These are phyloP conservation scores for Holothuria glaberrima DNA, from an alignment of 35 echinoderm and acorn worm species.

Conservation along the genomic window DNA sequence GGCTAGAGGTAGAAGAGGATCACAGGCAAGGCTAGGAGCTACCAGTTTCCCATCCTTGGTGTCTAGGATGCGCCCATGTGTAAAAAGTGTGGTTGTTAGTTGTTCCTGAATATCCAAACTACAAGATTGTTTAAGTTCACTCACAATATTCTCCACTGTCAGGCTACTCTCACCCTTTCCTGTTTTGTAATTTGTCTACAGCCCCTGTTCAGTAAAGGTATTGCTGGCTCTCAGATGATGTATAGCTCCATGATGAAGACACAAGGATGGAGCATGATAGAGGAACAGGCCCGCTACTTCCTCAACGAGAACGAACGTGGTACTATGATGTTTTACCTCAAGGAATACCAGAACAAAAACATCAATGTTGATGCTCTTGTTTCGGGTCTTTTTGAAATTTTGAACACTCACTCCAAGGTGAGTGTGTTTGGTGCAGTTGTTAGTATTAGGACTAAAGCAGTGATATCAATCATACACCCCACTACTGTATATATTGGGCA, in stretches of 20 bases:
- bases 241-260: constrained; percentile 77
- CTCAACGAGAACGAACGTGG: constrained; percentile 92
- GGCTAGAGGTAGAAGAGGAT: too few species aligned
- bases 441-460: too few species aligned
- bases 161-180: too few species aligned
- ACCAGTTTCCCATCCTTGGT: too few species aligned
- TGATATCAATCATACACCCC: too few species aligned
- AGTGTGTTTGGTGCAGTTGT: neutral
- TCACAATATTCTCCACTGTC: too few species aligned
- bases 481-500: too few species aligned
- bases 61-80: too few species aligned
- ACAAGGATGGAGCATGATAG: constrained; percentile 92
- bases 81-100: too few species aligned
- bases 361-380: constrained; percentile 86
- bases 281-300: constrained; percentile 87
- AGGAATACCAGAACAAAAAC: constrained; percentile 82
- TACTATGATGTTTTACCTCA: constrained; percentile 97
- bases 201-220: constrained; percentile 85
- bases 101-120: too few species aligned
- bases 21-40: too few species aligned
- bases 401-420: constrained; percentile 97
- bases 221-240: constrained; percentile 91
- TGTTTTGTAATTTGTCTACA: constrained; percentile 4
- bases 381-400: constrained; percentile 86
- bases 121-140: too few species aligned